Evolutionary conservation across 2,888 invertebrate genomes (phyloP), one percentile per base, ranked within the genome.

Genomic region (Andrena praecox): DNA sequence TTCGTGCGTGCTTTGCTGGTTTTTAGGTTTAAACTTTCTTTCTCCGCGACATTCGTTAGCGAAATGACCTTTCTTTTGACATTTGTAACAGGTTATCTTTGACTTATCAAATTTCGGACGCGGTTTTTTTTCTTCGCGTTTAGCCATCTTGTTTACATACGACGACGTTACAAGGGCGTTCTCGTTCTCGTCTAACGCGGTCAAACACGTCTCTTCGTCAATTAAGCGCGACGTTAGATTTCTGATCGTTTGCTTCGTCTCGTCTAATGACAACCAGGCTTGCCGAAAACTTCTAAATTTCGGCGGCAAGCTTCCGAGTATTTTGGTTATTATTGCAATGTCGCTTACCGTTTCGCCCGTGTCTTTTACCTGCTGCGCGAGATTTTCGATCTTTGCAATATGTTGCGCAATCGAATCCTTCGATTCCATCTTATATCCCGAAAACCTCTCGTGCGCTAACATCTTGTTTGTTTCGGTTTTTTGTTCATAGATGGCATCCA

Each of bases 201-300:
- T 69, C 0, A 56, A 35, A 35, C 24, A 16, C 6, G 6, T 56
- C n/a, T 69, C 68, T 56, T 69, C 24, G 4, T 69, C 56, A 12
- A 69, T 69, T 12, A 69, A 69, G 16, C 68, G 56, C 27, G 68
- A 56, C 29, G 8, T 56, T 3, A 69, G 56, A 69, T 69, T 69
- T 42, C 2, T 27, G 2, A 69, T 66, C 48, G 64, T 64, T 33
- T 62, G 35, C 16, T 33, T 50, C 3, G 29, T 66, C 12, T 27
- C 50, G n/a, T 66, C 50, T 29, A 66, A 16, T 7, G 66, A 66
- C 16, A 66, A 42, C 50, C 50, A 50, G 1, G 50, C 50, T 50
- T 66, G 50, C 8, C 48, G 42, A 27, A 50, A 66, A 31, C 67
- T 67, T 67, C 31, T 31, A 33, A 54, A 67, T 67, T 67, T 67